Evolutionary conservation across 2,113 vertebrate species (phyloP), one percentile per base, ranked within the genome.

Genomic region (Eidolon helvum): DNA sequence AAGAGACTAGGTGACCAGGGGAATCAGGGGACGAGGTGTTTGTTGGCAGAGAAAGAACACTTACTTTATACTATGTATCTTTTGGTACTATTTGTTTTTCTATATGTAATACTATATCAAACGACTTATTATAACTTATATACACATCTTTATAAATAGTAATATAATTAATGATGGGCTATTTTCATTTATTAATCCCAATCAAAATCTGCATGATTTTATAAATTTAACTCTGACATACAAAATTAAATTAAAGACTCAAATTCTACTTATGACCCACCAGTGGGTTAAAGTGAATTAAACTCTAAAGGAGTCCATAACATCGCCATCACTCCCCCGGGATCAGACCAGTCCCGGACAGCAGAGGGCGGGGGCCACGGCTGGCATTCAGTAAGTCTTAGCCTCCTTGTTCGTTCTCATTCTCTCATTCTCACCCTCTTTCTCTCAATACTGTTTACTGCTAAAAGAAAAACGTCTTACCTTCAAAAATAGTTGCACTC

Each of bases 221-320:
- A 75, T 57, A 89, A 69, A 72, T 85, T 88, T 91, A 80, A 95
- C 69, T 87, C 33, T 72, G 40, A 59, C 14, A 5, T 14, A 55
- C 14, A 80, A 79, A 96, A 89, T 45, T 71, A 33, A 87, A 91
- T 57, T 80, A 61, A 72, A 94, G 79, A 61, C 14, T 91, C 57
- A 95, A n/a, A 55, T 84, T 91, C 48, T 79, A 74, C 33, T 30
- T 43, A 59, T 48, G 50, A 26, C 10, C 15, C 50, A 68, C 22
- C 22, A 19, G 45, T 30, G 14, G 11, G 8, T 87, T 78, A 63
- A 82, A 61, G 74, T 91, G 75, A 96, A 84, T 30, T 88, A 50
- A 91, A 92, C 59, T 75, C 66, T n/a, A 26, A 78, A 48, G 35
- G 8, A 30, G 24, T 48, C 65, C 4, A 8, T 19, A 57, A 19